A percentile compares a stretch with the other conserved stretches of the same genome.
Evolutionary conservation across 2,113 vertebrate species (phyloP).

Genomic region (Phaetusa simplex): DNA sequence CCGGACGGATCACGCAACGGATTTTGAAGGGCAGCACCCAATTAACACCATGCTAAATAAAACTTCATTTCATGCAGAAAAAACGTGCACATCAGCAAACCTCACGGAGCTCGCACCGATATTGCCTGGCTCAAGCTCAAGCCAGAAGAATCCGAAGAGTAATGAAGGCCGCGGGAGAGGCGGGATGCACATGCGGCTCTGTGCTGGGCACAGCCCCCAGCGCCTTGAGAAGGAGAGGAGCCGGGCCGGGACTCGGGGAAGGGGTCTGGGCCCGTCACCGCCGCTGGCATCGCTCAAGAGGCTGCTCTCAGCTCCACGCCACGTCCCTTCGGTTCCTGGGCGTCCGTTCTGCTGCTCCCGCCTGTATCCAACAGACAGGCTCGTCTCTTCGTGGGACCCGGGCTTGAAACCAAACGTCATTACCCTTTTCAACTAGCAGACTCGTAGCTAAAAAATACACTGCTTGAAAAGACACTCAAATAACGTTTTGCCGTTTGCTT

Average conservation of each 20-base stretch:
- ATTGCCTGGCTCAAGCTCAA: neutral
- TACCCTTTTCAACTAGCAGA: neutral
- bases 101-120: fast-evolving
- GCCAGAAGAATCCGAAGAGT: neutral
- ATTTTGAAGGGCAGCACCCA: neutral
- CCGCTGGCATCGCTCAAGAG: neutral
- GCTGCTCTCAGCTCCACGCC: neutral
- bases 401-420: neutral
- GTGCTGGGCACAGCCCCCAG: neutral
- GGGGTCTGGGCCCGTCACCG: neutral
- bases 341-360: neutral
- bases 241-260: neutral
- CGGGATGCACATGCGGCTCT: fast-evolving
- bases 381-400: neutral
- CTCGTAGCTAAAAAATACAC: fast-evolving
- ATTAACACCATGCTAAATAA: neutral
- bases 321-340: neutral
- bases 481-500: neutral
- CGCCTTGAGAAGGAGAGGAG: neutral
- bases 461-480: neutral
- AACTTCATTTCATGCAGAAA: neutral
- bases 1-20: neutral
- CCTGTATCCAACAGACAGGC: neutral
- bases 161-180: fast-evolving
- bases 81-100: neutral